phyloP scores from a whole-genome alignment of 2,888 invertebrate genomes.

The Thymelicus acteon region DNA sequence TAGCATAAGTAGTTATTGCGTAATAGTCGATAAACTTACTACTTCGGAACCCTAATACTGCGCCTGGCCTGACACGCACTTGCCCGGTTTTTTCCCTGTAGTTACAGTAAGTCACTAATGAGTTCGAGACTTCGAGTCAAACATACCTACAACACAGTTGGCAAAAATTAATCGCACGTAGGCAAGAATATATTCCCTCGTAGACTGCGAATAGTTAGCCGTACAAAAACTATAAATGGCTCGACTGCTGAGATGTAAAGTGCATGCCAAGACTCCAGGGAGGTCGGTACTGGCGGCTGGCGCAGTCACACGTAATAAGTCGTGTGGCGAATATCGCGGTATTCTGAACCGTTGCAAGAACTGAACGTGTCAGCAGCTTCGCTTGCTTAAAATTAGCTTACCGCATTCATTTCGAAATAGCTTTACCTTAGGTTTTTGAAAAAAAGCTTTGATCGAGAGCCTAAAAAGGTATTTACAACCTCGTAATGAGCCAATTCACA shows the following conservation, averaged over 20 bases:
- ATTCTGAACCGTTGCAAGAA: background rate
- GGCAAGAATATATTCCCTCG: background rate
- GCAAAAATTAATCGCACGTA: background rate
- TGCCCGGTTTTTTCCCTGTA: too few species aligned
- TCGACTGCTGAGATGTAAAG: slow-evolving; percentile 5
- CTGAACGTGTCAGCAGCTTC: background rate
- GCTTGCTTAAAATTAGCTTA: background rate
- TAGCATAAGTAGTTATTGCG: too few species aligned
- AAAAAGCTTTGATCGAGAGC: background rate
- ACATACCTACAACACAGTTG: too few species aligned
- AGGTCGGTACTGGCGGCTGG: background rate
- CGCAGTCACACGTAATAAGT: slow-evolving; percentile 6
- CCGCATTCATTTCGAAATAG: background rate
- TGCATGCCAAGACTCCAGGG: slow-evolving; percentile 1
- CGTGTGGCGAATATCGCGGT: background rate
- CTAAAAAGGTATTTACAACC: too few species aligned
- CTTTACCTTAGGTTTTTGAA: background rate
- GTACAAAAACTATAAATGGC: background rate
- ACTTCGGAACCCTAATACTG: too few species aligned
- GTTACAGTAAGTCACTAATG: too few species aligned
- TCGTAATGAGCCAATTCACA: too few species aligned
- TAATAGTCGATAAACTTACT: too few species aligned
- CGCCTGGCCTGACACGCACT: too few species aligned
- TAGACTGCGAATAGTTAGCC: background rate
- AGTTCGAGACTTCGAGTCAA: too few species aligned